phyloP scores from a whole-genome alignment of 2,113 vertebrate genomes.

The Tympanuchus pallidicinctus region DNA sequence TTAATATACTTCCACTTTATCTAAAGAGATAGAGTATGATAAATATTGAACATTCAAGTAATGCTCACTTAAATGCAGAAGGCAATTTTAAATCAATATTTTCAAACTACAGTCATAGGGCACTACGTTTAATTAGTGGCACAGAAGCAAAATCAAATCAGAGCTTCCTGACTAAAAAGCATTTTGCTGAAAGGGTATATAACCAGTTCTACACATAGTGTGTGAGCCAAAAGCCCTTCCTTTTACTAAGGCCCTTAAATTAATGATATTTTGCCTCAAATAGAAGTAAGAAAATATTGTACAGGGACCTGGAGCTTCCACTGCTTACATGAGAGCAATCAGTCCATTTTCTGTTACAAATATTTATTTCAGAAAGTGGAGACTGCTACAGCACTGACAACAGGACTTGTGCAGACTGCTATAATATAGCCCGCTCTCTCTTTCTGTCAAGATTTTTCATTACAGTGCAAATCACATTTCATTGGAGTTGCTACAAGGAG shows the following conservation, averaged over 20 bases:
- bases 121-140: neutral
- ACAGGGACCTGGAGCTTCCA: neutral
- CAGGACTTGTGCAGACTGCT: neutral
- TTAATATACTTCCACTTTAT: neutral
- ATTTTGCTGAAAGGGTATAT: neutral
- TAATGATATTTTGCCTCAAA: neutral
- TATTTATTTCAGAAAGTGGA: neutral
- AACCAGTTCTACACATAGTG: neutral
- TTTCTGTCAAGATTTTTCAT: neutral
- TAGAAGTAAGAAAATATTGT: neutral
- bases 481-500: neutral
- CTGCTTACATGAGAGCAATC: neutral
- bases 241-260: neutral
- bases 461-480: neutral
- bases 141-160: neutral
- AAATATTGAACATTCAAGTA: slow-evolving; percentile 9
- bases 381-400: neutral
- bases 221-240: neutral
- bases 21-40: slow-evolving; percentile 9
- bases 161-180: neutral
- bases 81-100: slow-evolving; percentile 40
- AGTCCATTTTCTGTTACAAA: neutral
- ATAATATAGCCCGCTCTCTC: accelerated
- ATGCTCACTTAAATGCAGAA: neutral
- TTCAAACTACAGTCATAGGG: neutral